phyloP scores from a whole-genome alignment of 2,888 invertebrate genomes.

The Scelioninae gen. 1 region DNA sequence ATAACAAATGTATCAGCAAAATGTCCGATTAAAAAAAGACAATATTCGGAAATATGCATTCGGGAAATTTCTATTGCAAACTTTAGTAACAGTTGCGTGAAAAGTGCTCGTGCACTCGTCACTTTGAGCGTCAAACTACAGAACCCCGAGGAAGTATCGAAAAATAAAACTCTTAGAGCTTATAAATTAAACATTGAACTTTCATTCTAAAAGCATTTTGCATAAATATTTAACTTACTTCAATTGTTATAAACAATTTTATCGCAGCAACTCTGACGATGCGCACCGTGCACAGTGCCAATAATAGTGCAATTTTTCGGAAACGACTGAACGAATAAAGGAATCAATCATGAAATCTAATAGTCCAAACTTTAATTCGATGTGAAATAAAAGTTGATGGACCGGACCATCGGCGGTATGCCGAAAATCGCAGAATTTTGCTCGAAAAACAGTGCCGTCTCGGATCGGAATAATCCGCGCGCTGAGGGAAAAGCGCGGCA shows the following conservation, averaged over 20 bases:
- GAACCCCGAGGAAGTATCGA: background rate
- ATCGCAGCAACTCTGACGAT: no score
- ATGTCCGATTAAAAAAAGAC: background rate
- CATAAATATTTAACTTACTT: background rate
- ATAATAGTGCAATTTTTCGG: background rate
- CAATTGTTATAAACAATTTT: no score
- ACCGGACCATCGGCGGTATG: background rate
- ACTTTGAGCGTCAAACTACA: conserved; percentile 7
- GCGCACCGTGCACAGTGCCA: conserved; percentile 4
- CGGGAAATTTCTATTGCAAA: conserved; percentile 18
- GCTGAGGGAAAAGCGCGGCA: no score
- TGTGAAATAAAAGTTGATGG: no score
- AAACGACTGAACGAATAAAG: background rate
- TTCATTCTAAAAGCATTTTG: no score
- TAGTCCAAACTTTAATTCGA: no score
- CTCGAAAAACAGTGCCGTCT: no score
- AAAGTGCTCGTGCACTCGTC: conserved; percentile 34
- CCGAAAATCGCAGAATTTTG: background rate
- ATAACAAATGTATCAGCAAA: background rate
- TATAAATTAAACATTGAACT: conserved; percentile 8
- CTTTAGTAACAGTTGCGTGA: background rate
- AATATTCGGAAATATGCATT: conserved; percentile 7
- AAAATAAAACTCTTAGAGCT: conserved; percentile 9
- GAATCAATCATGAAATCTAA: no score
- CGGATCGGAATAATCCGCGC: no score